Base-by-base conservation (phyloP, 2,888 invertebrate species). In the Neoscelio sp. region DNA sequence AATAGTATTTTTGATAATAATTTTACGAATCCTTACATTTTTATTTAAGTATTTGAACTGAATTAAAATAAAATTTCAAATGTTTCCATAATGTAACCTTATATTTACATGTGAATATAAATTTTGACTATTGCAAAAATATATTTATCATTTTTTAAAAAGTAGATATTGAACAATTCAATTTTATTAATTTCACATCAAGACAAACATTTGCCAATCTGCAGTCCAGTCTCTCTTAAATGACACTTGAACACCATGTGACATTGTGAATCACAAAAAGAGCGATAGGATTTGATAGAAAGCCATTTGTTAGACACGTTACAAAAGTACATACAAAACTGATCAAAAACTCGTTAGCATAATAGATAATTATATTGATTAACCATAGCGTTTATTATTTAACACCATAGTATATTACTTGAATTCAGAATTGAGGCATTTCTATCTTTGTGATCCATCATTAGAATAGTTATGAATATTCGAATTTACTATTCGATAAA, bases 381-480 rank as follows among this genome's bases (percentile, higher is more conserved):
- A 15, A 58, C 13, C 20, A 80, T 73, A 80, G 62, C 50, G 58
- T 10, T 54, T 68, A 56, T 12, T 40, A 67, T n/a, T 60, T 74
- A 8, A 62, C 26, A 67, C 30, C 28, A 62, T 65, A 67, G 79
- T 78, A 62, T 33, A 46, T 44, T 46, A 62, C 50, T 78, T 71
- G 68, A 26, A 56, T 76, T 75, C 71, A 23, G 68, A 76, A 67
- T 76, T 60, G 18, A 64, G 65, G 70, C 70, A 71, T 73, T 44
- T 68, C 62, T 71, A 80, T 71, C 65, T 77, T 74, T 80, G 76
- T 80, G 56, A 64, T 52, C 13, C 80, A 76, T 80, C 52, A 79
- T 76, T 78, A 78, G 78, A 73, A 78, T 81, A 81, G 75, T 65
- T 77, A 76, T 74, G 44, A 74, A 73, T 60, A 76, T 74, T 71